A percentile compares a stretch with the other conserved stretches of the same genome.
Conservation (phyloP, 2,113 vertebrate species). For the Gadus chalcogrammus region DNA sequence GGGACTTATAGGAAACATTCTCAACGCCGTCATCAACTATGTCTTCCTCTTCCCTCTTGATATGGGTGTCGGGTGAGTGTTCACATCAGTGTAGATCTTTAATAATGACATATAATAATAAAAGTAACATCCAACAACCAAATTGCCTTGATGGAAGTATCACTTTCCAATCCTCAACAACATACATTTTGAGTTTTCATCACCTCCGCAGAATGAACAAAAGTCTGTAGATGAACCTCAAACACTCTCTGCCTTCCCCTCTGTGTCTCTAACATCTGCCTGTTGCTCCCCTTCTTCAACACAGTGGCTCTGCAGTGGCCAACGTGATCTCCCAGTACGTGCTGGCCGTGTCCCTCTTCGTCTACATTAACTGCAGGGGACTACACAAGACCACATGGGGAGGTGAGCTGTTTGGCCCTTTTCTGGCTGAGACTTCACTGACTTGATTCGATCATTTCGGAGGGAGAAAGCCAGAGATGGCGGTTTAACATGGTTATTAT, state of each 20-base stretch:
- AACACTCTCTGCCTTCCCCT: not conserved
- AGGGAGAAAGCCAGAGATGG: no score
- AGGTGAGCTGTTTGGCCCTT: slow-evolving; percentile 66
- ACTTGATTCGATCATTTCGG: no score
- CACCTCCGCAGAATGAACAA: no score
- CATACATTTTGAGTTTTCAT: no score
- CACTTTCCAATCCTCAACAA: no score
- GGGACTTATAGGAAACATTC: slow-evolving; percentile 78
- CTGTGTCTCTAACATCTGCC: not conserved
- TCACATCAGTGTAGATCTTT: no score
- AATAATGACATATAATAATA: not conserved
- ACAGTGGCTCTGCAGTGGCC: slow-evolving; percentile 86
- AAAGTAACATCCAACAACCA: not conserved
- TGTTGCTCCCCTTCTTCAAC: slow-evolving; percentile 21
- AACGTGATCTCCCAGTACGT: slow-evolving; percentile 82
- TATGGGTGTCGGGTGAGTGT: slow-evolving; percentile 87
- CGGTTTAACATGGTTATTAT: no score
- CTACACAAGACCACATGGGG: slow-evolving; percentile 83
- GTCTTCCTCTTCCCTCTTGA: slow-evolving; percentile 78
- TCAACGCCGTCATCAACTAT: slow-evolving; percentile 84
- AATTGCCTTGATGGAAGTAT: not conserved
- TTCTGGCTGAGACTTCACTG: not conserved
- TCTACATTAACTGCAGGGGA: slow-evolving; percentile 77
- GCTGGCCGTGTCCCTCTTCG: slow-evolving; percentile 71
- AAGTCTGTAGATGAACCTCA: not conserved